These are phyloP conservation scores for Drosophila sturtevanti DNA, from an alignment of 1,140 invertebrate genomes.

Conservation along the genomic window DNA sequence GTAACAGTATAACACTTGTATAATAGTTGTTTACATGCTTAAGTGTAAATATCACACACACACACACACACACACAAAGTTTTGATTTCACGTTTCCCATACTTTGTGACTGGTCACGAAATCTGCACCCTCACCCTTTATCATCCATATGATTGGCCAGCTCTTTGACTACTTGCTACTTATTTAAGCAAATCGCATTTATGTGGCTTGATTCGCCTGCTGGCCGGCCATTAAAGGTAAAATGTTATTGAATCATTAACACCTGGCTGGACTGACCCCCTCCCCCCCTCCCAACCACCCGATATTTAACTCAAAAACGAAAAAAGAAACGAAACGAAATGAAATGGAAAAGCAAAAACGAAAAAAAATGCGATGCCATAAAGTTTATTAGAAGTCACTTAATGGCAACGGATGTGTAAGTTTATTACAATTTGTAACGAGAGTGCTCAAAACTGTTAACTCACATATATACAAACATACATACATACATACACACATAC, in stretches of 20 bases:
- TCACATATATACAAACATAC: conserved; percentile 28
- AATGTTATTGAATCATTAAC: conserved; percentile 82
- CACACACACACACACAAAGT: too few relatives aligned
- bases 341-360: background rate
- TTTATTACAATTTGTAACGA: conserved; percentile 80
- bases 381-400: conserved; percentile 80
- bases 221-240: conserved; percentile 58
- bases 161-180: background rate
- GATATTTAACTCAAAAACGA: conserved; percentile 4
- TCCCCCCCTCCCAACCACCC: background rate
- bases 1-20: background rate
- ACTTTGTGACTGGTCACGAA: background rate
- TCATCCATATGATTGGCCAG: conserved; percentile 4
- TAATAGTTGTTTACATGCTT: too few relatives aligned
- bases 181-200: conserved; percentile 52
- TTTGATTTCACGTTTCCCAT: background rate
- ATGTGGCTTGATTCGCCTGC: conserved; percentile 65
- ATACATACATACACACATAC: background rate
- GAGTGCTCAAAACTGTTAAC: conserved; percentile 57
- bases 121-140: too few relatives aligned
- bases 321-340: background rate
- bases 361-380: conserved; percentile 68
- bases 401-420: conserved; percentile 74
- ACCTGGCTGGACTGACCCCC: conserved; percentile 38
- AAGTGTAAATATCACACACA: too few relatives aligned